Conservation (phyloP, 2,888 invertebrate species). For the Synanthedon formicaeformis region DNA sequence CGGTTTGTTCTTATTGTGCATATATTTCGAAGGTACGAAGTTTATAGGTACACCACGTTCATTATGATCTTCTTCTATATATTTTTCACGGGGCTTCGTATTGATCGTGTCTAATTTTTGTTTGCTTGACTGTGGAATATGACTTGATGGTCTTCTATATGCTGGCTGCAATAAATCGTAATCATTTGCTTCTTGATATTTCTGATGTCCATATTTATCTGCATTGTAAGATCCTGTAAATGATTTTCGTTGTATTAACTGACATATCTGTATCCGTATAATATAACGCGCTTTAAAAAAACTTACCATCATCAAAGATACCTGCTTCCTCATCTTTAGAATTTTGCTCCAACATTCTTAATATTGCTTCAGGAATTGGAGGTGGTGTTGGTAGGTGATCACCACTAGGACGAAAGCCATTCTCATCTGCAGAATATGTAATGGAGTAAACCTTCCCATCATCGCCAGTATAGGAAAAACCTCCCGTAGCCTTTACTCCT, state of each 20-base stretch:
- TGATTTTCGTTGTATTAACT: neutral
- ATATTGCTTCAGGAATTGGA: constrained; percentile 47
- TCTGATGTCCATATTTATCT: constrained; percentile 42
- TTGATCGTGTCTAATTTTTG: neutral
- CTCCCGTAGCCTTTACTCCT: constrained; percentile 44
- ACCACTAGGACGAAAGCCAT: constrained; percentile 46
- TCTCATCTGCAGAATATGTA: constrained; percentile 50
- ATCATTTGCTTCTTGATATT: constrained; percentile 21
- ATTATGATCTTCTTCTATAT: neutral
- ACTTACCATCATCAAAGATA: constrained; percentile 44
- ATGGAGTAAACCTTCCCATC: constrained; percentile 49
- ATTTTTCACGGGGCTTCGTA: neutral
- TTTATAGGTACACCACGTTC: neutral
- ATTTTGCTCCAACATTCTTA: constrained; percentile 42
- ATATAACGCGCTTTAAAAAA: neutral
- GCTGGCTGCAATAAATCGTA: constrained; percentile 4
- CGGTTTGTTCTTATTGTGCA: neutral
- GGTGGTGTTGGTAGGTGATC: constrained; percentile 56
- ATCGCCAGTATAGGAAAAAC: constrained; percentile 50
- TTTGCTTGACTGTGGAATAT: constrained; percentile 3
- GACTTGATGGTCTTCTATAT: constrained; percentile 1
- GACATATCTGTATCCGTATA: too few species aligned
- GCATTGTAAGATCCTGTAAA: constrained; percentile 45
- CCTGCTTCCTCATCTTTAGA: constrained; percentile 33
- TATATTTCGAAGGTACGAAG: neutral